Evolutionary conservation across 2,113 vertebrate species (phyloP), one percentile per base, ranked within the genome.

Genomic region (Anseranas semipalmata): DNA sequence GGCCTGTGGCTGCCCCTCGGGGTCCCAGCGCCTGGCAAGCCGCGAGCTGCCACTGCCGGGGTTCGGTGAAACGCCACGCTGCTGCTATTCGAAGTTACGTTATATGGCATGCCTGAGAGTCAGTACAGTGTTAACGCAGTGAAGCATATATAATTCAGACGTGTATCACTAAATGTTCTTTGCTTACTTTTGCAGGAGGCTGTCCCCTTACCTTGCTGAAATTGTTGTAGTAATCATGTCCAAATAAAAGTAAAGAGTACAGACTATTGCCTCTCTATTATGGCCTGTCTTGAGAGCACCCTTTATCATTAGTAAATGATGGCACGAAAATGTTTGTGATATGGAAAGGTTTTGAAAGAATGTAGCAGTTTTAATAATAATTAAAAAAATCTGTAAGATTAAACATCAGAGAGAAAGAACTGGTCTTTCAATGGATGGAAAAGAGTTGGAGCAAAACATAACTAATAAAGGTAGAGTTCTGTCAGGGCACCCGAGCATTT

Each of bases 21-120:
- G 8, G 28, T 79, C 60, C 67, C 33, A 15, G 12, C 37, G 4
- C 2, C 10, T 30, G 28, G 37, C 32, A 70, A 85, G 74, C 25
- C 39, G 5, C n/a, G 78, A 68, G 53, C 79, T 73, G 67, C 70
- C 15, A 1, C 53, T 82, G 50, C 52, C 32, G 62, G 67, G 22
- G 27, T 53, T 80, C 43, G n/a, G 37, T 48, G 1, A 25, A 56
- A 27, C 45, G 2, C 48, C 41, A 5, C 0, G 0, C 45, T 71
- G n/a, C 22, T 50, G 35, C 72, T 15, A 1, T 32, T 7, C 50
- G 17, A 89, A 72, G 35, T 46, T 35, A 22, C 1, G 0, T 68
- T 53, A 7, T 30, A 7, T 17, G 28, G 72, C 0, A 0, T 55
- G 50, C n/a, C 18, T 89, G 41, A 37, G 63, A 82, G 62, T 41